Percentiles rank a stretch among this genome's conserved stretches.
Conservation (phyloP, 1,140 invertebrate species). For the Arctopsyche grandis region DNA sequence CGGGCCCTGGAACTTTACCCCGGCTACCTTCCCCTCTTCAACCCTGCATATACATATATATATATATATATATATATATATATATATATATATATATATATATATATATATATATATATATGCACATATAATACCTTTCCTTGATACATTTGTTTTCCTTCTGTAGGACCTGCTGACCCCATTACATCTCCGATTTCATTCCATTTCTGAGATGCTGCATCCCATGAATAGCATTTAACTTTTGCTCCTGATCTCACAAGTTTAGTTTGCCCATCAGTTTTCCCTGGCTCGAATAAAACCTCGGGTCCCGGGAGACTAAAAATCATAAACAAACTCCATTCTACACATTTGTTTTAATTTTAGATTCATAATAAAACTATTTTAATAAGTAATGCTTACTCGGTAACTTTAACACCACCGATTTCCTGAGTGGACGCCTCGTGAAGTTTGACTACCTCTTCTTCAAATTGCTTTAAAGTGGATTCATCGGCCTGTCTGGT, state of each 20-base stretch:
- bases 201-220: constrained; percentile 77
- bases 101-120: too few relatives aligned
- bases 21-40: neutral
- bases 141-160: constrained; percentile 82
- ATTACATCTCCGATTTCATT: constrained; percentile 90
- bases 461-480: constrained; percentile 74
- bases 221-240: constrained; percentile 86
- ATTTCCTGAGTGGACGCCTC: constrained; percentile 72
- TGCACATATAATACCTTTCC: constrained; percentile 71
- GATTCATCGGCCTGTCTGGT: constrained; percentile 73
- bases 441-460: constrained; percentile 71
- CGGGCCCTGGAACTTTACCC: too few relatives aligned
- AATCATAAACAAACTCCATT: constrained; percentile 32
- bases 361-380: constrained; percentile 17
- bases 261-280: constrained; percentile 85
- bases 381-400: constrained; percentile 66
- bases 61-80: too few relatives aligned
- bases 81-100: too few relatives aligned
- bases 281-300: constrained; percentile 80
- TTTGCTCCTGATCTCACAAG: constrained; percentile 77
- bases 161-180: constrained; percentile 76
- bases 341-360: constrained; percentile 15
- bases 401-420: constrained; percentile 84
- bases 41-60: neutral
- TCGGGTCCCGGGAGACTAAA: constrained; percentile 80